phyloP scores from a whole-genome alignment of 92 coral and sea anemone genomes.

The Pocillopora grandis region DNA sequence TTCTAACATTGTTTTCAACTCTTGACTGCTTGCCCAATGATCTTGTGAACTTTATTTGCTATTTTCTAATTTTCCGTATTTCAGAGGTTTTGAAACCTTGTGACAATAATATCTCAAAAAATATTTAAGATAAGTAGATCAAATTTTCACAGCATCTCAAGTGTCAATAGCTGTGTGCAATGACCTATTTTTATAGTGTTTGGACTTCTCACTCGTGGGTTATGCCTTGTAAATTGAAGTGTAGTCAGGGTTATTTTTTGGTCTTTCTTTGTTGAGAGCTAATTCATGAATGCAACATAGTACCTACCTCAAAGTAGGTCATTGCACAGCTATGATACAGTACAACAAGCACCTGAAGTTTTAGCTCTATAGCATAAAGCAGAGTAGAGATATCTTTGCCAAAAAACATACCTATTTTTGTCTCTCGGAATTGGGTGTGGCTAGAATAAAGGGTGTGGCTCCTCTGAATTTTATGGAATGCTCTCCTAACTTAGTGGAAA shows the following conservation, averaged over 20 bases:
- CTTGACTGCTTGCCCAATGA: too few species aligned
- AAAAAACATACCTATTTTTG: neutral
- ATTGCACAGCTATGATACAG: conserved; percentile 3
- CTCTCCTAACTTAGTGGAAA: conserved; percentile 19
- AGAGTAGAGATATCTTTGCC: conserved; percentile 18
- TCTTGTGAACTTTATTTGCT: too few species aligned
- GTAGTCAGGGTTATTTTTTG: neutral
- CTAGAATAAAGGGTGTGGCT: conserved; percentile 12
- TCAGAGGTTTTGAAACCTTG: neutral
- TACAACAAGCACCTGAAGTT: conserved; percentile 11
- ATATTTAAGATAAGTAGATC: conserved; percentile 8
- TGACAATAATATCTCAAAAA: conserved; percentile 40
- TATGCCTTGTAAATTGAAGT: conserved; percentile 2
- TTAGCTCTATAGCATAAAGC: conserved; percentile 12
- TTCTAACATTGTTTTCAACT: too few species aligned
- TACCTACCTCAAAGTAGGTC: conserved; percentile 11
- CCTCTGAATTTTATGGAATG: conserved; percentile 10
- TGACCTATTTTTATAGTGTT: conserved; percentile 3
- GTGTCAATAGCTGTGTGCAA: conserved; percentile 8
- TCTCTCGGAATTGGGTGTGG: conserved; percentile 9
- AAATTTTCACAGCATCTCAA: conserved; percentile 7
- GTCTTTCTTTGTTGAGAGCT: conserved; percentile 18
- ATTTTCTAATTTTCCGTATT: too few species aligned
- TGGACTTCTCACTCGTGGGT: conserved; percentile 6
- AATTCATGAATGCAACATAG: conserved; percentile 13